Base-by-base conservation (phyloP, 2,888 invertebrate species). In the Heteropelma amictum region DNA sequence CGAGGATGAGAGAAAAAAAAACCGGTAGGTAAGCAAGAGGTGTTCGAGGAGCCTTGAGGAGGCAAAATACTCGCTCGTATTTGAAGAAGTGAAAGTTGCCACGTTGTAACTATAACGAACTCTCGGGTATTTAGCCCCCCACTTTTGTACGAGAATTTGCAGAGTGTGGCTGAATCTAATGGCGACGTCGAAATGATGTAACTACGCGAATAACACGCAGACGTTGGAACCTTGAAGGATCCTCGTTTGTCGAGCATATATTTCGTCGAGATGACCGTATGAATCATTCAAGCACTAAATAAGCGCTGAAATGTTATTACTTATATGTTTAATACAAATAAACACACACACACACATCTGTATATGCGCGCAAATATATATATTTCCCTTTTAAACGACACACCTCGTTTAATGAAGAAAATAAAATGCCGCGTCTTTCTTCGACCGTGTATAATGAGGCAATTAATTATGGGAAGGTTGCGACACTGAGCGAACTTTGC, bases 171-270 rank as follows among this genome's bases (percentile, higher is more conserved):
- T n/a, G n/a, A n/a, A n/a, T n/a, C n/a, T n/a, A 70, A 54, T 70
- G 45, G 53, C 54, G 56, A 40, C 7, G 12, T 14, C 26, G 28
- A 42, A 42, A 49, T 71, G 47, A 64, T 42, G 71, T 56, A 71
- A 71, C 40, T 56, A 51, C n/a, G 47, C 30, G 64, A 49, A n/a
- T 14, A 56, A 14, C n/a, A 28, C 8, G 56, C n/a, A 56, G 60
- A 42, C 5, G 7, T 28, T 28, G 17, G 40, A 56, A 64, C 71
- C 71, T 71, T 64, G 71, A 49, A 26, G 71, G 45, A 17, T 71
- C 64, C 64, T 56, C 21, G 63, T 63, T 70, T 63, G 54, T 70
- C 61, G 70, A 63, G 64, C 30, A n/a, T n/a, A 64, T 49, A 56
- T 49, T 63, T 71, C 40, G 54, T 38, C 56, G 30, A 71, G 47